Percentiles rank a stretch among this genome's conserved stretches.
Evolutionary conservation across 64 coral and sea anemone species (phyloP).

Genomic region (Montipora sp.): DNA sequence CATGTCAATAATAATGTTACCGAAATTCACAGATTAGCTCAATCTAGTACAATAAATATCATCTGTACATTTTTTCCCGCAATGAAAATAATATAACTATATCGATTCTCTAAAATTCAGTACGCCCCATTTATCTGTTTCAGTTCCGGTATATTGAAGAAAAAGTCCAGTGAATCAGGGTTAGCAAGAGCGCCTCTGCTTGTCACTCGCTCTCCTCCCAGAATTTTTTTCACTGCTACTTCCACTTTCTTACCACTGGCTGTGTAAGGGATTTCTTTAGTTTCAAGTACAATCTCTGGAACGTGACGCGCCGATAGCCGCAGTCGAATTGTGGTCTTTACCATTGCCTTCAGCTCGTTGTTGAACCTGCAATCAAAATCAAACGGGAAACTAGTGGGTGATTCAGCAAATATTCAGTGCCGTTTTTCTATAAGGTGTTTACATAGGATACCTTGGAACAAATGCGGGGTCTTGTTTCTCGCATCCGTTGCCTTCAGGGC

Average conservation of each 20-base stretch:
- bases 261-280: slow-evolving; percentile 93
- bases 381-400: background rate
- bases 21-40: no score
- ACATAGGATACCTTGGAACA: no score
- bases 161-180: slow-evolving; percentile 91
- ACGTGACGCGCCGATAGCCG: slow-evolving; percentile 87
- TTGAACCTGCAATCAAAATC: slow-evolving; percentile 49
- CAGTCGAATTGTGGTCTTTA: slow-evolving; percentile 68
- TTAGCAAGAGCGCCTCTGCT: slow-evolving; percentile 85
- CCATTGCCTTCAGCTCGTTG: slow-evolving; percentile 46
- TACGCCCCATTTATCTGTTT: background rate
- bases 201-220: slow-evolving; percentile 77
- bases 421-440: background rate
- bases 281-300: slow-evolving; percentile 83
- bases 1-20: no score
- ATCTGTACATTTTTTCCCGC: background rate
- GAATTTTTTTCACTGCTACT: slow-evolving; percentile 90
- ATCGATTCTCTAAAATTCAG: no score
- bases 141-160: slow-evolving; percentile 65
- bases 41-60: background rate
- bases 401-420: background rate
- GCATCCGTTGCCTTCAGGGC: no score
- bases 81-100: background rate
- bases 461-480: no score
- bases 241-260: slow-evolving; percentile 97